Base-by-base conservation (phyloP, 1,140 invertebrate species). In the Drosophila azteca region DNA sequence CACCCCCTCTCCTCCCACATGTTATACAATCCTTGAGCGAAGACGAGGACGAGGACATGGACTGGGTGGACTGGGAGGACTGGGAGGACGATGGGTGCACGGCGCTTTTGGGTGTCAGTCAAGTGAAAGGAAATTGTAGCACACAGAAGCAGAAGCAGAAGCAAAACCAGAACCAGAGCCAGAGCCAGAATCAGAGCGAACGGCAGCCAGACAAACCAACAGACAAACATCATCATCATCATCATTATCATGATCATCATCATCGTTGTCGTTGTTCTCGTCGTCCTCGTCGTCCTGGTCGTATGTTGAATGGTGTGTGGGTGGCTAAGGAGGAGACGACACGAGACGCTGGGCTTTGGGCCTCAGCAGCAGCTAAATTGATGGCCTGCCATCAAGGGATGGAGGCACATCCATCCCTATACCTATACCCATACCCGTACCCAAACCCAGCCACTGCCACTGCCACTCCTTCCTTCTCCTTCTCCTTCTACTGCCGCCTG, bases 51-150 rank as follows among this genome's bases (percentile, higher is more conserved):
- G 35, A 13, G 35, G 35, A 39, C 35, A 11, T 39, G 35, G 35
- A 39, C 35, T 55, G 53, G 54, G 31, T 44, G 62, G 53, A 29
- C 13, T 29, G 50, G n/a, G n/a, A n/a, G n/a, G n/a, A n/a, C n/a
- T n/a, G n/a, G n/a, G n/a, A n/a, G 51, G 35, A 13, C 46, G 72
- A 59, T 66, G 65, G 66, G 66, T 75, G 53, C 75, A 73, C 66
- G 81, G 75, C 68, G 77, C 73, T 80, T 84, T 84, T 84, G 81
- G 82, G 67, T 88, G 84, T 88, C 83, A 88, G 84, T 88, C 83
- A 88, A 89, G 83, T 88, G 83, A 88, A 88, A 88, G 83, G 83
- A 88, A 88, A 88, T 88, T 88, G 83, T 88, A 73, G 75, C 83
- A 58, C 64, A 76, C 71, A 76, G 17, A 15, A 20, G 11, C 17